Conservation (phyloP, 2,113 vertebrate species). For the Tachysurus fulvidraco region DNA sequence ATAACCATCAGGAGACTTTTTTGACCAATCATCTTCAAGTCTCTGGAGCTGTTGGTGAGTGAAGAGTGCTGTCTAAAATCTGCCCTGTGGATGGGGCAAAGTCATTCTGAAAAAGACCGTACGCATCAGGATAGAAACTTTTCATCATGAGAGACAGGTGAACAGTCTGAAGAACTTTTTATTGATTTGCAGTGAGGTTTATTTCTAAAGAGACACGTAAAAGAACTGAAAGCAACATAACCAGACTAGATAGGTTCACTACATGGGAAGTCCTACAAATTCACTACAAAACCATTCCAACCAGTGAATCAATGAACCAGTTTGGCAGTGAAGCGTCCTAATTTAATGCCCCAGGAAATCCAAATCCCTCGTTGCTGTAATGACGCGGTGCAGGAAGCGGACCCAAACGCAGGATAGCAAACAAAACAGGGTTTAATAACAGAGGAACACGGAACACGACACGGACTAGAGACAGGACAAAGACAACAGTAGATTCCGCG, state of each 20-base stretch:
- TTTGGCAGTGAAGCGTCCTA: background rate
- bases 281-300: background rate
- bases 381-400: no score
- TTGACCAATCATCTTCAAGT: background rate
- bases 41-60: background rate
- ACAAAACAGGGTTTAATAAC: no score
- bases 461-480: no score
- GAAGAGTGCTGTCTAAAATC: background rate
- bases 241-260: background rate
- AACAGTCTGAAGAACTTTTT: background rate
- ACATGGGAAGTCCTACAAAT: background rate
- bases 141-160: background rate
- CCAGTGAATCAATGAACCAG: background rate
- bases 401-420: no score
- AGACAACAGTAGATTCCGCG: no score
- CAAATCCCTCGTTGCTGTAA: background rate
- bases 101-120: background rate
- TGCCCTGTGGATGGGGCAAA: background rate
- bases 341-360: constrained; percentile 5
- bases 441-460: no score
- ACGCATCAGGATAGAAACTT: background rate
- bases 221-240: background rate
- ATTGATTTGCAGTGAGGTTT: background rate
- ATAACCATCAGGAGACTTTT: no score
- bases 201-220: background rate